These are phyloP conservation scores for Chrysolina americana DNA, from an alignment of 2,888 invertebrate genomes.

Conservation along the genomic window DNA sequence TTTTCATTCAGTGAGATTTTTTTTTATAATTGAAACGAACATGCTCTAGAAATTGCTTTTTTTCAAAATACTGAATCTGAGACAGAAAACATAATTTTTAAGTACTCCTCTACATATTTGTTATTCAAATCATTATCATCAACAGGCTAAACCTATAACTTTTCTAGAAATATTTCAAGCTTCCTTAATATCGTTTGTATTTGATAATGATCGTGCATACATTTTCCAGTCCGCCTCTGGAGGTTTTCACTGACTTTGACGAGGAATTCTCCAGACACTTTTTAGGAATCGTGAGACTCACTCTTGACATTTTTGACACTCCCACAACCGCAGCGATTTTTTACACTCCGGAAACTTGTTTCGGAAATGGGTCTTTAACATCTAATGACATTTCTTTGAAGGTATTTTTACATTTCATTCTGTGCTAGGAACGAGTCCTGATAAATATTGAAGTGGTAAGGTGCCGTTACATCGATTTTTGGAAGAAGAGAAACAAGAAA, in stretches of 20 bases:
- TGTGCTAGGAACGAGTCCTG: background rate
- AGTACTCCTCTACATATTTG: no score
- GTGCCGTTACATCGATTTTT: background rate
- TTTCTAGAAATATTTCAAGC: no score
- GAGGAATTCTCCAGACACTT: constrained; percentile 43
- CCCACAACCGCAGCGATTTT: constrained; percentile 49
- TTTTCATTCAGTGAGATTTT: no score
- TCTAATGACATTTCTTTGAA: constrained; percentile 60
- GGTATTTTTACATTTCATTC: constrained; percentile 26
- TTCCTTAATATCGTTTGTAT: background rate
- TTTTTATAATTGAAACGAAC: no score
- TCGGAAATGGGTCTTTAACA: constrained; percentile 67
- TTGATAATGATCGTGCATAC: background rate
- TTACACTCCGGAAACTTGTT: constrained; percentile 64
- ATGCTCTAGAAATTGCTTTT: no score
- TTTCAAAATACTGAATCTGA: no score
- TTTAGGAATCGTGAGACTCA: constrained; percentile 43
- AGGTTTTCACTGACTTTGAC: constrained; percentile 47
- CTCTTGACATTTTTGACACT: constrained; percentile 54
- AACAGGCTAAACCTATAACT: no score
- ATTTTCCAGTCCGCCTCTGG: constrained; percentile 14
- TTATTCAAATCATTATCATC: no score
- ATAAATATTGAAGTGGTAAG: constrained; percentile 6
- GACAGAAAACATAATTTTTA: no score
- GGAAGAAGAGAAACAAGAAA: no score